A percentile compares a stretch with the other conserved stretches of the same genome.
Evolutionary conservation across 1,140 invertebrate genomes (phyloP).

Genomic region (Pachyrhynchus sulphureomaculatus): DNA sequence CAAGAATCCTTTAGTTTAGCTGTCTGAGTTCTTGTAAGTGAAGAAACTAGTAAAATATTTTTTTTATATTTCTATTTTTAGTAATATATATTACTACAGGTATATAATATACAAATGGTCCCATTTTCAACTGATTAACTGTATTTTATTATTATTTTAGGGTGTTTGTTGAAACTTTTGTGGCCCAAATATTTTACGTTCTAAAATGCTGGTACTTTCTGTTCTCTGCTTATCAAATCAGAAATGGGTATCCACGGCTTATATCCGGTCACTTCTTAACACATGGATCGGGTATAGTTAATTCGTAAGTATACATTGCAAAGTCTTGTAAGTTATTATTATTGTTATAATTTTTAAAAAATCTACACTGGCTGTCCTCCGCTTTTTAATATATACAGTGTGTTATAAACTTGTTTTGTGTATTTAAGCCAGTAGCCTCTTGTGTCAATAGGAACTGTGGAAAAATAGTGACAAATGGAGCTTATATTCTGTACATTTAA

Average conservation of each 20-base stretch:
- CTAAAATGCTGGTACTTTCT: slow-evolving; percentile 25
- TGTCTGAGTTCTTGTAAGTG: too few relatives aligned
- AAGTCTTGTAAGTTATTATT: background rate
- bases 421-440: too few relatives aligned
- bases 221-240: slow-evolving; percentile 27
- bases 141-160: slow-evolving; percentile 4
- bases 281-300: background rate
- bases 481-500: too few relatives aligned
- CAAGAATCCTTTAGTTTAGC: too few relatives aligned
- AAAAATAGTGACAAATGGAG: too few relatives aligned
- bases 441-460: too few relatives aligned
- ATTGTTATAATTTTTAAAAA: background rate
- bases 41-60: too few relatives aligned
- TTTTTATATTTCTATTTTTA: too few relatives aligned
- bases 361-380: background rate
- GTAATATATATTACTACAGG: too few relatives aligned
- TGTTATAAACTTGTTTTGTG: too few relatives aligned
- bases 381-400: too few relatives aligned
- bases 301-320: slow-evolving; percentile 2
- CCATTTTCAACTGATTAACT: background rate
- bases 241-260: slow-evolving; percentile 20
- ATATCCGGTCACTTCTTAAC: slow-evolving; percentile 17
- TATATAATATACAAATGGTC: background rate
- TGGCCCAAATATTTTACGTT: slow-evolving; percentile 17
- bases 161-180: background rate